phyloP scores from a whole-genome alignment of 1,140 invertebrate genomes.

The Solenopsis invicta region DNA sequence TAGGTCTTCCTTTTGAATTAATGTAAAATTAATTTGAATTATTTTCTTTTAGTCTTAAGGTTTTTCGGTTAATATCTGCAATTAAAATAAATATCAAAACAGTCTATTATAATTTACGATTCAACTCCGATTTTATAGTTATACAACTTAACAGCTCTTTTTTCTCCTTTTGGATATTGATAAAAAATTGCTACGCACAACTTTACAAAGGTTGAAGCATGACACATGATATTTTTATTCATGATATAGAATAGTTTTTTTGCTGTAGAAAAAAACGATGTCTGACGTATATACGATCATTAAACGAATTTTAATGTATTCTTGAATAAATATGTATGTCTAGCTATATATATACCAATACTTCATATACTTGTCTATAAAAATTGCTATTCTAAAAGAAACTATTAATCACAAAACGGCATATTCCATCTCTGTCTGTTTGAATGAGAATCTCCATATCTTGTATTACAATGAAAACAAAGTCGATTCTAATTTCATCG shows the following conservation, averaged over 20 bases:
- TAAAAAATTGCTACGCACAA: slow-evolving; percentile 47
- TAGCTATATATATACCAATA: not conserved
- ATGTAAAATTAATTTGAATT: not conserved
- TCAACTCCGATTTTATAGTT: slow-evolving; percentile 45
- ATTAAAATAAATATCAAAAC: slow-evolving; percentile 66
- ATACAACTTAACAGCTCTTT: slow-evolving; percentile 57
- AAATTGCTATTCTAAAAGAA: not conserved
- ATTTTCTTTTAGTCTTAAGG: slow-evolving; percentile 12
- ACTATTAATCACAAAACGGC: not conserved
- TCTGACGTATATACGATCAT: not conserved
- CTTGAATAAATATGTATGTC: not conserved
- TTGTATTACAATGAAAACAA: slow-evolving; percentile 11
- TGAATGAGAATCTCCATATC: not conserved
- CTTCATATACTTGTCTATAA: not conserved
- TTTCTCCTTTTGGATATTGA: not conserved
- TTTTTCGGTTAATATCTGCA: slow-evolving; percentile 36
- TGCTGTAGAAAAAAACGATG: not conserved
- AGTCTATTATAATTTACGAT: slow-evolving; percentile 54
- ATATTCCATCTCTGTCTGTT: not conserved
- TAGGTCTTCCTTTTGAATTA: not conserved
- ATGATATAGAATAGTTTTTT: not conserved
- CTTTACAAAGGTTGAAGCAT: not conserved
- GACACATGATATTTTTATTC: not conserved
- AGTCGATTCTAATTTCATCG: slow-evolving; percentile 1
- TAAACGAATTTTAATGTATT: not conserved